These are phyloP conservation scores for Tauraco erythrolophus DNA, from an alignment of 2,113 vertebrate species.

Conservation along the genomic window DNA sequence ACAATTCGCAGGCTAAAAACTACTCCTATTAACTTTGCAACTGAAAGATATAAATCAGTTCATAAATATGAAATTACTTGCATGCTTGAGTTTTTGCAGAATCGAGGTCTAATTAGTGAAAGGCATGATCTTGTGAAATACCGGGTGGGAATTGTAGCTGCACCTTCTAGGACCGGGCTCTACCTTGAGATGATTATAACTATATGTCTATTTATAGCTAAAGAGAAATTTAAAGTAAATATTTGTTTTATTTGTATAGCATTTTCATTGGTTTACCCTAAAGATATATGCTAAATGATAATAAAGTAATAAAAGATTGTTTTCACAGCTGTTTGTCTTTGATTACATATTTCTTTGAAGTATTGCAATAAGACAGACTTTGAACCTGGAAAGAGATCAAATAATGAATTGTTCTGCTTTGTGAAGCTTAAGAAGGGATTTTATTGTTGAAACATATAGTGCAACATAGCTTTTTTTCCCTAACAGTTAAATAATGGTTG, in stretches of 20 bases:
- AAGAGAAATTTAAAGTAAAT: slow-evolving; percentile 69
- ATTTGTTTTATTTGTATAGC: slow-evolving; percentile 77
- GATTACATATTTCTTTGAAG: slow-evolving; percentile 99
- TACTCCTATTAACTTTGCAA: slow-evolving; percentile 52
- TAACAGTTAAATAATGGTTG: slow-evolving; percentile 89
- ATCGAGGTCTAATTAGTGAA: slow-evolving; percentile 37
- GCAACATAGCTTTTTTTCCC: slow-evolving; percentile 84
- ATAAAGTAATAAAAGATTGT: slow-evolving; percentile 99
- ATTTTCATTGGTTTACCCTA: slow-evolving; percentile 86
- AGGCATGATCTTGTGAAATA: slow-evolving; percentile 44
- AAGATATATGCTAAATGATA: slow-evolving; percentile 95
- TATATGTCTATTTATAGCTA: slow-evolving; percentile 68
- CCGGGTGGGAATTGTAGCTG: neutral
- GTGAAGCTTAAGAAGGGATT: slow-evolving; percentile 95
- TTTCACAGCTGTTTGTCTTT: slow-evolving; percentile 99
- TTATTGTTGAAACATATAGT: slow-evolving; percentile 96
- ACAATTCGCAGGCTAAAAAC: slow-evolving; percentile 46
- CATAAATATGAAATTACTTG: slow-evolving; percentile 63
- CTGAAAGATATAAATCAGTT: slow-evolving; percentile 67
- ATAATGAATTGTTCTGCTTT: slow-evolving; percentile 95
- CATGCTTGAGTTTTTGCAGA: slow-evolving; percentile 55
- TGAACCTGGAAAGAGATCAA: slow-evolving; percentile 99
- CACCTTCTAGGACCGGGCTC: slow-evolving; percentile 17
- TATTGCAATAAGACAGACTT: slow-evolving; percentile 96
- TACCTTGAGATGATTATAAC: slow-evolving; percentile 66